Conservation (phyloP, 2,113 vertebrate species). For the Suncus etruscus region DNA sequence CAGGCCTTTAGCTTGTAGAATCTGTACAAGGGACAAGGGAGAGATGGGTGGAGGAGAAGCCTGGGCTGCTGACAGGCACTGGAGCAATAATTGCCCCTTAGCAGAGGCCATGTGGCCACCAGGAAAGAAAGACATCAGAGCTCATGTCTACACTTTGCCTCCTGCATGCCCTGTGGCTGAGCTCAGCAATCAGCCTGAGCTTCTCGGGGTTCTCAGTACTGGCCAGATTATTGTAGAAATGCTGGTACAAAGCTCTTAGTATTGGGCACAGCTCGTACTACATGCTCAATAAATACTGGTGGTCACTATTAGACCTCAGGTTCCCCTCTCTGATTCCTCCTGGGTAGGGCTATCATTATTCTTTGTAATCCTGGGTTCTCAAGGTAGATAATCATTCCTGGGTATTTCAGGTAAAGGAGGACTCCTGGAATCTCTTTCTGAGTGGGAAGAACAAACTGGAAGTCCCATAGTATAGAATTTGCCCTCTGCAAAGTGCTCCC, state of each 20-base stretch:
- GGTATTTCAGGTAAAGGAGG: neutral
- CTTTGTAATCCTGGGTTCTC: neutral
- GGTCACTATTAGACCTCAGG: neutral
- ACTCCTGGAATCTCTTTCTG: neutral
- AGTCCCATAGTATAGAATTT: fast-evolving
- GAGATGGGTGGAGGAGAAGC: neutral
- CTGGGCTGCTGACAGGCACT: neutral
- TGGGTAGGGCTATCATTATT: neutral
- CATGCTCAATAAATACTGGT: fast-evolving
- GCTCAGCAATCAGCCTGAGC: neutral
- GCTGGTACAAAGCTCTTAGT: neutral
- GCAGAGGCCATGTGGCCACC: neutral
- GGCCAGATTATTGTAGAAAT: neutral
- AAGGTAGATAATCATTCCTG: no score
- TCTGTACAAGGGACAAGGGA: neutral
- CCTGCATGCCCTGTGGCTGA: fast-evolving
- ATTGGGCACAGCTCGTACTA: neutral
- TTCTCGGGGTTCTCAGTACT: neutral
- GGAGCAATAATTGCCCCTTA: neutral
- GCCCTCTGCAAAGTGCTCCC: neutral
- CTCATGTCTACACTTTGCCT: neutral
- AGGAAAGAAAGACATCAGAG: neutral
- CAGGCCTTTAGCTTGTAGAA: neutral
- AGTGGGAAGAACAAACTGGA: neutral
- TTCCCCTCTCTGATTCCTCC: neutral